Percentiles rank a stretch among this genome's conserved stretches.
Evolutionary conservation across 2,888 invertebrate species (phyloP).

Genomic region (Carabus problematicus): DNA sequence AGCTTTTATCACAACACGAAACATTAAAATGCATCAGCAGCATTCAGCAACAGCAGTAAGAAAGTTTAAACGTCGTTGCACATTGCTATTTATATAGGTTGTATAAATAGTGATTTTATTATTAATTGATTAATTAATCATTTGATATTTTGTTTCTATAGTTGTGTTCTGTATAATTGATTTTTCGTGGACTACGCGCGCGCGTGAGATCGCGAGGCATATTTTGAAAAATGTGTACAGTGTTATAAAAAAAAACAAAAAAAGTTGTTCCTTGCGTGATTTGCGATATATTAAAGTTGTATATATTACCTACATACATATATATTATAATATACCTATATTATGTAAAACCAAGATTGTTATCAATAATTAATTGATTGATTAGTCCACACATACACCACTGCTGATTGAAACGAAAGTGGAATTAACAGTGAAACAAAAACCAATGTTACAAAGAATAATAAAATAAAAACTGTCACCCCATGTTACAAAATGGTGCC

Average conservation of each 20-base stretch:
- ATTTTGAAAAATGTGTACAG: conserved; percentile 41
- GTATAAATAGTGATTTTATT: conserved; percentile 42
- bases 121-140: not conserved
- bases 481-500: conserved; percentile 32
- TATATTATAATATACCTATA: conserved; percentile 40
- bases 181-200: too few species aligned
- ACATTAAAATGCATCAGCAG: too few species aligned
- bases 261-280: conserved; percentile 43
- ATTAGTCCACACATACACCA: too few species aligned
- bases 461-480: conserved; percentile 39
- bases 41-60: conserved; percentile 24
- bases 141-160: too few species aligned
- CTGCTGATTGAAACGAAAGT: too few species aligned
- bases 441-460: conserved; percentile 39
- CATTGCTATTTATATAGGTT: conserved; percentile 37
- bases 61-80: conserved; percentile 24
- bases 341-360: conserved; percentile 41
- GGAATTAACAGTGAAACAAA: too few species aligned
- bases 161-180: too few species aligned
- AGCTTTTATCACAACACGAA: too few species aligned
- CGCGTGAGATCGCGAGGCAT: conserved; percentile 38
- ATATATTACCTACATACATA: too few species aligned
- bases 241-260: too few species aligned
- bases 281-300: conserved; percentile 41
- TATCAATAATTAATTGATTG: too few species aligned